Percentiles rank a stretch among this genome's conserved stretches.
These are phyloP conservation scores for Hipposideros armiger DNA, from an alignment of 2,113 vertebrate species.

Conservation along the genomic window DNA sequence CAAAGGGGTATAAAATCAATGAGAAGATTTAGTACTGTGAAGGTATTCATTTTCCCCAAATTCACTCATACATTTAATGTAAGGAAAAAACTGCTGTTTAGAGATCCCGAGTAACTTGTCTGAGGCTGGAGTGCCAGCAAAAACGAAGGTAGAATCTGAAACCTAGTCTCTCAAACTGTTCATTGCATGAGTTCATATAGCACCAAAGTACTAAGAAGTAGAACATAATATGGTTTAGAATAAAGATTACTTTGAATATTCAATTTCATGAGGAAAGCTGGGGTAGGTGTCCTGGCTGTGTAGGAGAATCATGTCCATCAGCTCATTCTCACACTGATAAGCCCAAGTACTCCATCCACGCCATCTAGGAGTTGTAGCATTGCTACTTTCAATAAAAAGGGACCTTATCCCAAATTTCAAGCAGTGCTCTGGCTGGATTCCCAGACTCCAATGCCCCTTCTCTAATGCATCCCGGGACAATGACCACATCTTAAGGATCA, in stretches of 20 bases:
- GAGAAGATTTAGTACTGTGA: too few relatives aligned
- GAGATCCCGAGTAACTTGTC: too few relatives aligned
- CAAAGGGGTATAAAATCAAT: not conserved
- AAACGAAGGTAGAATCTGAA: too few relatives aligned
- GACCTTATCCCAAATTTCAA: not conserved
- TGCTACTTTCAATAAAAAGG: not conserved
- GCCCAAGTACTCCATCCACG: fast-evolving
- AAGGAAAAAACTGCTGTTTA: too few relatives aligned
- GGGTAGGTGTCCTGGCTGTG: not conserved
- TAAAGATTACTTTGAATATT: not conserved
- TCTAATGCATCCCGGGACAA: not conserved
- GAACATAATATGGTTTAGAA: not conserved
- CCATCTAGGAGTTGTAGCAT: not conserved
- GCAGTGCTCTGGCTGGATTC: not conserved
- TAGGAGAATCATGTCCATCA: not conserved
- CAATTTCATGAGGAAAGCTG: not conserved
- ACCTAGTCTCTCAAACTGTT: too few relatives aligned
- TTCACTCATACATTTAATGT: too few relatives aligned
- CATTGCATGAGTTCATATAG: too few relatives aligned
- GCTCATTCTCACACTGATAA: not conserved
- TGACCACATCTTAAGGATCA: not conserved
- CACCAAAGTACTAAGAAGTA: too few relatives aligned
- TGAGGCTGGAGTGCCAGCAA: too few relatives aligned
- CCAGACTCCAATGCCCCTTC: not conserved
- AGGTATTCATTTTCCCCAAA: too few relatives aligned